A percentile compares a stretch with the other conserved stretches of the same genome.
These are phyloP conservation scores for Spinus pinus DNA, from an alignment of 2,797 vertebrate genomes.

Conservation along the genomic window DNA sequence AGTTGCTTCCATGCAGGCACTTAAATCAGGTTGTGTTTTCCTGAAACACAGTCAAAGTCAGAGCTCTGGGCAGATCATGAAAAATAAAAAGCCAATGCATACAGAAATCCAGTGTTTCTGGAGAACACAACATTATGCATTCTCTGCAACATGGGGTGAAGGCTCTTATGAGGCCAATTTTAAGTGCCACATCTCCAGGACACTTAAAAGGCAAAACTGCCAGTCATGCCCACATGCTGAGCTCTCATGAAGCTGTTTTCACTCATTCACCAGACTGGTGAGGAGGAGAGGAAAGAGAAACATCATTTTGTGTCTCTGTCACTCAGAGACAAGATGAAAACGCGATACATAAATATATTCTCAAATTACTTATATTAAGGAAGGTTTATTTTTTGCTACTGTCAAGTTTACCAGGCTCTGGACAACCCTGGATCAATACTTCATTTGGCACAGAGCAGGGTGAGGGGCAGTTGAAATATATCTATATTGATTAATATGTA, in stretches of 20 bases:
- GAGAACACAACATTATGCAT: background rate
- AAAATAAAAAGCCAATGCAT: background rate
- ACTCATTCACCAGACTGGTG: background rate
- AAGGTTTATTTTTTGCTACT: background rate
- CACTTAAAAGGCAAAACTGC: background rate
- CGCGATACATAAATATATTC: background rate
- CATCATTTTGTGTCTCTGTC: background rate
- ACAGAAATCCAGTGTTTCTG: background rate
- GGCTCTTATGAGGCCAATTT: background rate
- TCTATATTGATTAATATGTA: background rate
- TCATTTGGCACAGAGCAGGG: background rate
- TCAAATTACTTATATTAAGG: background rate
- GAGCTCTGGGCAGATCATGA: background rate
- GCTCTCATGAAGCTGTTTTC: background rate
- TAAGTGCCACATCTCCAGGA: background rate
- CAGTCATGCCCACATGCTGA: background rate
- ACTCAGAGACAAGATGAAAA: background rate
- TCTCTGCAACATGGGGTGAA: background rate
- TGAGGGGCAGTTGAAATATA: rapidly evolving
- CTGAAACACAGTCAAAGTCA: background rate
- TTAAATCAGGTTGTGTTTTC: background rate
- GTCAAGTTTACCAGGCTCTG: background rate
- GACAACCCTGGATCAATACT: background rate
- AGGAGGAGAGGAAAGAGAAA: background rate
- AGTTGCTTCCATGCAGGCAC: background rate